Base-by-base conservation (phyloP, 2,888 invertebrate species). In the Reticulitermes lucifugus region DNA sequence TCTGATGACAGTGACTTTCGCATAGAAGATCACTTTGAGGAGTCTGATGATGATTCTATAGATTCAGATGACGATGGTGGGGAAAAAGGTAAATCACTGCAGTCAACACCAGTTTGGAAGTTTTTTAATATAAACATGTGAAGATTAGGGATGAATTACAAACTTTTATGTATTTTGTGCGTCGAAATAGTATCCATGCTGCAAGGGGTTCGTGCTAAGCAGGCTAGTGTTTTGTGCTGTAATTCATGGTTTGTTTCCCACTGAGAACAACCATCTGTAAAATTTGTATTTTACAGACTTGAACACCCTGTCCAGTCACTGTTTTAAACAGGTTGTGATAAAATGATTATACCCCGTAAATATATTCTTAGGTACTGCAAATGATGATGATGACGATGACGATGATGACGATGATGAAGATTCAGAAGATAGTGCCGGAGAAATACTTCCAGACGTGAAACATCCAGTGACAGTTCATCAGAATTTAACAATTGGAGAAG, bases 1-100 rank as follows among this genome's bases (percentile, higher is more conserved):
- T 97, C 97, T 0, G 98, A 98, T 90, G 98, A 98, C 91, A 98
- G 98, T 86, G 98, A 98, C 91, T 98, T 98, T 91, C 94, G 98
- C 84, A 97, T 97, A 86, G 97, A 97, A 90, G 96, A 96, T 90
- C 96, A 96, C 89, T 94, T 94, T 85, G 95, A 95, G 88, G 95
- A 96, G 88, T 96, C 96, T 87, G 96, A 95, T 90, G 95, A 96
- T 89, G 95, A 96, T 90, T 95, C 95, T 0, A 93, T 94, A 86
- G 95, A 95, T 88, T 94, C 94, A 79, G 94, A 95, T 88, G 95
- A 94, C 88, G 93, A 93, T 88, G 93, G 81, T 65, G 65, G 70
- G 21, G 70, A 22, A 70, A 81, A 65, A 35, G 81, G 81, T 81
- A 70, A n/a, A 9, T 65, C 6, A n/a, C 9, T 73, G 41, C 55